Base-by-base conservation (phyloP, 2,797 vertebrate genomes). In the Halcyon chelicuti region DNA sequence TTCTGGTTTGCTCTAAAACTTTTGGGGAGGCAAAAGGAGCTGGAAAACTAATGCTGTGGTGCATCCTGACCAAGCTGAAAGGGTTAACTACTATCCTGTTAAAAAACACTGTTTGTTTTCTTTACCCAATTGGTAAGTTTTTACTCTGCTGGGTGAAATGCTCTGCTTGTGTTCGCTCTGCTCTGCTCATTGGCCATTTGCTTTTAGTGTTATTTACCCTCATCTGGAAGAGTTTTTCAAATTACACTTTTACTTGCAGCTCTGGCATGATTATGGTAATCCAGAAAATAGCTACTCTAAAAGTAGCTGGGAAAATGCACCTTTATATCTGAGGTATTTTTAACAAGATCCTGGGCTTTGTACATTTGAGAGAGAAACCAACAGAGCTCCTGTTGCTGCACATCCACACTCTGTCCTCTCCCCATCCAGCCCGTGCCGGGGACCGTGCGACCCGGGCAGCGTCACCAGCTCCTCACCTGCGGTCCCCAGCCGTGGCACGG, bases 401-500 rank as follows among this genome's bases (percentile, higher is more conserved):
- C 5, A 12, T 13, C 63, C 7, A 2, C 7, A 3, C 66, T 9
- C 47, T 20, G 3, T 20, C 66, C 61, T 51, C 31, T 11, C 58
- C 4, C 52, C 46, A 47, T 22, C 46, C 46, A 47, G 22, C 21
- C 46, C 46, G 46, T 11, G 46, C 1, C 6, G 0, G 58, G 71
- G 29, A 42, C 8, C 14, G 5, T 3, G 3, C 4, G 10, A 33
- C 33, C 17, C 40, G 76, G 63, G 40, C 35, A 63, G 33, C 55
- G 46, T 1, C 10, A 19, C 23, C 2, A 12, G 14, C 22, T 42
- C 58, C 96, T 93, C 98, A 99, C 99, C 99, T 99, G 99, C 1
- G 99, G 99, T 23, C 98, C 98, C 99, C 99, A 99, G 54, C 99
- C 99, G 0, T 99, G 99, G 96, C 99, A 99, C 0, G 99, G 99